These are phyloP conservation scores for Peromyscus leucopus DNA, from an alignment of 2,113 vertebrate species.

Conservation along the genomic window DNA sequence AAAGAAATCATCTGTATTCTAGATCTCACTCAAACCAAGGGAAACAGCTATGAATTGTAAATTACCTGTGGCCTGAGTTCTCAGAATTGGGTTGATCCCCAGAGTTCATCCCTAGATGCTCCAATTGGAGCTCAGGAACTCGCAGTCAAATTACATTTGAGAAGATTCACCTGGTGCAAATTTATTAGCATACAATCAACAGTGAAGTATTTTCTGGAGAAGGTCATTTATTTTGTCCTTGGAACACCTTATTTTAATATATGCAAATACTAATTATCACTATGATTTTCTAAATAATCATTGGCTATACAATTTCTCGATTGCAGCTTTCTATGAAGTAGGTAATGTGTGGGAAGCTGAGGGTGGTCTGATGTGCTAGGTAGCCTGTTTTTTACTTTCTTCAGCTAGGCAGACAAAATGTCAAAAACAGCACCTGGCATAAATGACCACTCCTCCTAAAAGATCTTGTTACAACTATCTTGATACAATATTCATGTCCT, in stretches of 20 bases:
- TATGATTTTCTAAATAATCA: constrained; percentile 39
- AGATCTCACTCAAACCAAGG: neutral
- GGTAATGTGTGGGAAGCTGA: neutral
- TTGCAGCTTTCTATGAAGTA: neutral
- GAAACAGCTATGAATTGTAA: constrained; percentile 6
- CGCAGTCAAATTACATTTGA: constrained; percentile 20
- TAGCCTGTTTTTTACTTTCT: neutral
- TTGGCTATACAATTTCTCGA: neutral
- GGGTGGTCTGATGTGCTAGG: neutral
- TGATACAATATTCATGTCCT: neutral
- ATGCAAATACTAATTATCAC: neutral
- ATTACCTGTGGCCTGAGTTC: neutral
- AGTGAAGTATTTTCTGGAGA: constrained; percentile 7
- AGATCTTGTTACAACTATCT: neutral
- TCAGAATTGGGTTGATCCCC: neutral
- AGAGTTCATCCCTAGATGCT: neutral
- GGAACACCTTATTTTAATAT: neutral
- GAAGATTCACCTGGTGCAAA: neutral
- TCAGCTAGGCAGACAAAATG: neutral
- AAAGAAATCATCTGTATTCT: constrained; percentile 44
- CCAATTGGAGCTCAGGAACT: neutral
- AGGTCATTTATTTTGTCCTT: constrained; percentile 34
- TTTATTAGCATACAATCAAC: constrained; percentile 2
- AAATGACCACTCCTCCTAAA: neutral
- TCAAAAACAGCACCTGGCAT: neutral